Evolutionary conservation across 64 coral and sea anemone species (phyloP), one percentile per base, ranked within the genome.

Genomic region (Stylophora pistillata): DNA sequence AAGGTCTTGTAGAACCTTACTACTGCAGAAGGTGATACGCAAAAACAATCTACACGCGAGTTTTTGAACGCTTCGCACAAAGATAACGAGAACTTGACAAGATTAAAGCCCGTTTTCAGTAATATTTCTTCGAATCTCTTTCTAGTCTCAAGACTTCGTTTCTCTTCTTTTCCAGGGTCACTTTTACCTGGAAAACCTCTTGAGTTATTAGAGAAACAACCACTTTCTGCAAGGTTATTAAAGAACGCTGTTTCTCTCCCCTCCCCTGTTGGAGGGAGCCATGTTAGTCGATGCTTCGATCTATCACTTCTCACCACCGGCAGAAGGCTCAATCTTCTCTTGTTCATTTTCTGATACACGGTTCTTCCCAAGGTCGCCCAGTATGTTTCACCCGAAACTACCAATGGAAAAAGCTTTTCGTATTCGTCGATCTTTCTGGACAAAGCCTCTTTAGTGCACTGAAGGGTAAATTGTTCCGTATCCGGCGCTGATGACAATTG

Each of bases 201-300:
- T 27, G n/a, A 31, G 53, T 72, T 7, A 20, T 1, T 0, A 52
- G 54, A 29, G 31, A 73, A 59, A 52, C 55, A 56, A 87, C 52
- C 60, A 82, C 58, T 33, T 73, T 55, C 0, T 82, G 2, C 63
- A 72, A 89, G 73, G 37, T 86, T 65, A 55, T 86, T 71, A 23
- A 96, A 96, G 62, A 92, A 96, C 27, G 74, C 86, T 87, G 89
- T 17, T n/a, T 86, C 33, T 56, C 69, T 53, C 58, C 86, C 74
- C 68, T 86, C n/a, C 28, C 76, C 90, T 0, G 61, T 89, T 7
- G 87, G 86, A 85, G 90, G 21, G 21, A 96, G 71, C 94, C 94
- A 96, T 0, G 30, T 27, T 16, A 82, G 31, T 9, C 66, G 59
- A 12, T 26, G 18, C 0, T 26, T 29, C 0, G 54, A 15, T 37